Percentiles rank a stretch among this genome's conserved stretches.
These are phyloP conservation scores for Manis pentadactyla DNA, from an alignment of 2,797 vertebrate genomes.

Conservation along the genomic window DNA sequence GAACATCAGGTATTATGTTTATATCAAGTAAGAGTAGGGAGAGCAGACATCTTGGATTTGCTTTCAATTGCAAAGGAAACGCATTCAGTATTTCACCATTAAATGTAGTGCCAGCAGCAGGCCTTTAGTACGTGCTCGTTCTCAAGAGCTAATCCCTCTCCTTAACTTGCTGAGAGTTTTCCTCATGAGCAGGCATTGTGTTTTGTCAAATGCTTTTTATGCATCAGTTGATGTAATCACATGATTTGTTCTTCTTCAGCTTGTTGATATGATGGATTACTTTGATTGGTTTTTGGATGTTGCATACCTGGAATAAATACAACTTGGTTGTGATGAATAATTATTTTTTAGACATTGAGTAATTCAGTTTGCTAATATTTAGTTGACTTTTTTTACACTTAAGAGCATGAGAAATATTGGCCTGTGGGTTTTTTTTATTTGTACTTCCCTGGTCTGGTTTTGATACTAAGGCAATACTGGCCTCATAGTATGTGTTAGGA, in stretches of 20 bases:
- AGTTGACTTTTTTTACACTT: background rate
- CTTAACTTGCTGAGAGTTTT: background rate
- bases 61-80: background rate
- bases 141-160: background rate
- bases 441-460: background rate
- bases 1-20: background rate
- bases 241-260: background rate
- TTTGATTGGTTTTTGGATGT: background rate
- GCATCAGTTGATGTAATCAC: no score
- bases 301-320: background rate
- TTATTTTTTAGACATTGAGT: background rate
- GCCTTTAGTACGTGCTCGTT: no score
- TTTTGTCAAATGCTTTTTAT: background rate
- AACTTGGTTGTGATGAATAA: background rate
- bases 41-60: background rate
- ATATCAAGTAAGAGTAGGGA: no score
- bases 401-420: background rate
- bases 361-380: background rate
- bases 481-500: rapidly evolving
- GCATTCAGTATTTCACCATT: no score
- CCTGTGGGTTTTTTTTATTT: background rate
- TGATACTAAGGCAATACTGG: background rate
- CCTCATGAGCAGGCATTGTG: background rate
- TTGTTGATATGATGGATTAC: no score
- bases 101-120: rapidly evolving